Conservation (phyloP, 1,140 invertebrate genomes). For the Batillaria attramentaria region DNA sequence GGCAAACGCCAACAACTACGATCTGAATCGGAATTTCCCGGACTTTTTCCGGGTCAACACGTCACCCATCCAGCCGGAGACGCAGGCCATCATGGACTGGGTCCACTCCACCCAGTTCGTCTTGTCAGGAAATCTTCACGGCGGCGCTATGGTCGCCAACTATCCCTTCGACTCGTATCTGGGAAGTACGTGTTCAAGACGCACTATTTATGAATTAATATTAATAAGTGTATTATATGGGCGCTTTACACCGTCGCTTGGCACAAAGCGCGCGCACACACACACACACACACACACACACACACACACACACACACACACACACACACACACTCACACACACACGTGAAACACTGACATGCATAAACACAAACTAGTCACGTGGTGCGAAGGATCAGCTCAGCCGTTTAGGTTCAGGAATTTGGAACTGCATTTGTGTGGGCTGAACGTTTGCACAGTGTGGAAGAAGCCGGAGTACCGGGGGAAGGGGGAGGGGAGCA, state of each 20-base stretch:
- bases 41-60: constrained; percentile 80
- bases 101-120: constrained; percentile 89
- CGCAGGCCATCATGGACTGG: constrained; percentile 92
- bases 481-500: too few species aligned
- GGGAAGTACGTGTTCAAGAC: constrained; percentile 18
- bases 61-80: constrained; percentile 79
- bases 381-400: too few species aligned
- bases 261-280: not conserved
- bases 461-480: too few species aligned
- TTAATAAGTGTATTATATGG: too few species aligned
- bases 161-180: constrained; percentile 83
- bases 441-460: too few species aligned
- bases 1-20: constrained; percentile 84
- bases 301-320: not conserved
- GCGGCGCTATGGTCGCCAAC: constrained; percentile 90
- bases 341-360: too few species aligned
- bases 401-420: too few species aligned
- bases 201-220: too few species aligned
- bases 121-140: constrained; percentile 95
- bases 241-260: too few species aligned
- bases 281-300: not conserved
- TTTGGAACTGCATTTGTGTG: too few species aligned
- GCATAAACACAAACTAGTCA: too few species aligned
- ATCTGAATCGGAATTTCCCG: constrained; percentile 98
- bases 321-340: too few species aligned